Conservation (phyloP, 2,797 vertebrate genomes). For the Aulostomus chinensis region DNA sequence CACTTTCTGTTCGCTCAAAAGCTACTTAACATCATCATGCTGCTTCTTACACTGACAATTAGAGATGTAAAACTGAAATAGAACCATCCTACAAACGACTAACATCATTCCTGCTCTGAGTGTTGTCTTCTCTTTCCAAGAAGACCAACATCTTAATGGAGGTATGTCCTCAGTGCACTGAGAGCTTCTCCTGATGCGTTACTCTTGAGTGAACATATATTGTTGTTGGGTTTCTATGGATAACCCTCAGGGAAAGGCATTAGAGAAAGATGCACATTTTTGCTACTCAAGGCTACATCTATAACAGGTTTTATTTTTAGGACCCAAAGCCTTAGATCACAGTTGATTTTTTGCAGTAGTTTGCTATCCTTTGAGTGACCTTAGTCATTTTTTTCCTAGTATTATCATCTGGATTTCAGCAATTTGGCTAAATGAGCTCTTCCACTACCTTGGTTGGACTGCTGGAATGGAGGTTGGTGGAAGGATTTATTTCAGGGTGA, state of each 20-base stretch:
- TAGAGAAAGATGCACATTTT: constrained; percentile 22
- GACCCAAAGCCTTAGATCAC: constrained; percentile 21
- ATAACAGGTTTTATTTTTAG: constrained; percentile 51
- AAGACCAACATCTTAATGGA: not conserved
- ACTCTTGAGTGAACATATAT: constrained; percentile 26
- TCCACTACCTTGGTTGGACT: too few relatives aligned
- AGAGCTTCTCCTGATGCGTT: constrained; percentile 17
- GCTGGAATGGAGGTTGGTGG: too few relatives aligned
- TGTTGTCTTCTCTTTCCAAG: not conserved
- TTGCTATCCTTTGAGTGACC: constrained; percentile 17
- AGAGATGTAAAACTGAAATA: too few relatives aligned
- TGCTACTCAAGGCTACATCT: constrained; percentile 8
- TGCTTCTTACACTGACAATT: too few relatives aligned
- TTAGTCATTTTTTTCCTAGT: not conserved
- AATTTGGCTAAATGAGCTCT: not conserved
- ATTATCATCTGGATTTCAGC: not conserved
- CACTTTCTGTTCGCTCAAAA: too few relatives aligned
- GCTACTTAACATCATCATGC: too few relatives aligned
- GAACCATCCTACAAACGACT: too few relatives aligned
- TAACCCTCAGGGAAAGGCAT: constrained; percentile 16
- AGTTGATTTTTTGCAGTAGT: constrained; percentile 25
- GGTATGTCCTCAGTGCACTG: not conserved
- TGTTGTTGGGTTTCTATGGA: constrained; percentile 31
- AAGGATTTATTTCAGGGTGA: too few relatives aligned
- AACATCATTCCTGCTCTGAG: not conserved